Evolutionary conservation across 92 coral and sea anemone genomes (phyloP).

Genomic region (Paramuricea clavata): DNA sequence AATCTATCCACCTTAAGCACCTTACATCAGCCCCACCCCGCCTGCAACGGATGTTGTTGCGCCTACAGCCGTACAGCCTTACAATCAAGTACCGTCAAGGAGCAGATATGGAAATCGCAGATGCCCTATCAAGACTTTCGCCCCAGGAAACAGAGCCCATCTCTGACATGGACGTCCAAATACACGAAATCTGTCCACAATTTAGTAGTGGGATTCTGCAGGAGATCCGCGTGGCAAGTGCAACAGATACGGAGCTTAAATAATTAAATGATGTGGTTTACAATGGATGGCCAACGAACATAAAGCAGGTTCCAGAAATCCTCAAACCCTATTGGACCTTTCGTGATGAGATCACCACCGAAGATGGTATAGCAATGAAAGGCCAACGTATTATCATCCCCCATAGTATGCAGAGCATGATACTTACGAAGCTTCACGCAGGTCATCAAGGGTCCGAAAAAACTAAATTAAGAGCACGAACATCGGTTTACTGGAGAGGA

Average conservation of each 20-base stretch:
- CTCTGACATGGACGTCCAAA: slow-evolving; percentile 54
- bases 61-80: slow-evolving; percentile 73
- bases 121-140: slow-evolving; percentile 60
- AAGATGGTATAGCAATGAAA: slow-evolving; percentile 57
- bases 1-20: slow-evolving; percentile 68
- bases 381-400: slow-evolving; percentile 60
- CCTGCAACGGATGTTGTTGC: slow-evolving; percentile 57
- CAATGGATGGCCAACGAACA: slow-evolving; percentile 63
- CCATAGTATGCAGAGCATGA: slow-evolving; percentile 34
- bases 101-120: slow-evolving; percentile 57
- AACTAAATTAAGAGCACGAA: no score
- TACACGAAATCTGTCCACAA: slow-evolving; percentile 51
- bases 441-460: no score
- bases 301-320: slow-evolving; percentile 48
- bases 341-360: slow-evolving; percentile 48
- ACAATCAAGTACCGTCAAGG: slow-evolving; percentile 60
- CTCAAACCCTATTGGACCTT: slow-evolving; percentile 56
- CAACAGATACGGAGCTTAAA: slow-evolving; percentile 34
- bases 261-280: slow-evolving; percentile 50
- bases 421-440: no score
- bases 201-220: slow-evolving; percentile 52
- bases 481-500: no score
- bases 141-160: slow-evolving; percentile 37
- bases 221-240: slow-evolving; percentile 9
- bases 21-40: slow-evolving; percentile 65